Base-by-base conservation (phyloP, 2,797 vertebrate genomes). In the Gadopsis bispinosus region DNA sequence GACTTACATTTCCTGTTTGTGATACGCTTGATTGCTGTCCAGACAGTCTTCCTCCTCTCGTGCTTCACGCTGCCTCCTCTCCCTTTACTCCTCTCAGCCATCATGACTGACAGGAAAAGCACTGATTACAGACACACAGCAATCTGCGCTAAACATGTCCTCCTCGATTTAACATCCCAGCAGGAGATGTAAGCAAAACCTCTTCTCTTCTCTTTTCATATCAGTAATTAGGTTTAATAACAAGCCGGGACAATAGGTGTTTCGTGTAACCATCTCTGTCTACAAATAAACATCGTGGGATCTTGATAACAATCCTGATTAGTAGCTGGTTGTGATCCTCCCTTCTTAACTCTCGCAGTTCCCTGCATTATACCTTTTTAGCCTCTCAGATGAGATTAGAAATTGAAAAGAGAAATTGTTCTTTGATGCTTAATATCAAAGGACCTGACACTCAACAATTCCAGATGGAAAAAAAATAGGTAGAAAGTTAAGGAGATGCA, bases 1-100 rank as follows among this genome's bases (percentile, higher is more conserved):
- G 86, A 87, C 87, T 75, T 76, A 80, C 88, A 84, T 81, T 93
- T 94, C 94, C 93, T 94, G 93, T 93, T 94, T 91, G 91, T 58
- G 86, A 85, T 80, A 37, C 16, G 68, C 87, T 79, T 92, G 92
- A 94, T 93, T 93, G 85, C 88, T 35, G 91, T 87, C 93, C 92
- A 93, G 92, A 90, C 89, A 26, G 37, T 91, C 87, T 90, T 92
- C 92, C 88, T 91, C 85, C 67, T 39, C 75, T 16, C 29, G 39
- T 64, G 62, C 74, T 79, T 74, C 69, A 10, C 73, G 75, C 74
- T 54, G 10, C 70, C 86, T 77, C 83, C 59, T 75, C 75, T 83
- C 50, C 47, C 74, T 87, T 64, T 78, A 35, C 75, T 77, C 88
- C 45, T 83, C 85, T 80, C 81, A 67, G 63, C 77, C 77, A 59